Conservation (phyloP, 2,888 invertebrate species). For the Drosophila paramelanica region DNA sequence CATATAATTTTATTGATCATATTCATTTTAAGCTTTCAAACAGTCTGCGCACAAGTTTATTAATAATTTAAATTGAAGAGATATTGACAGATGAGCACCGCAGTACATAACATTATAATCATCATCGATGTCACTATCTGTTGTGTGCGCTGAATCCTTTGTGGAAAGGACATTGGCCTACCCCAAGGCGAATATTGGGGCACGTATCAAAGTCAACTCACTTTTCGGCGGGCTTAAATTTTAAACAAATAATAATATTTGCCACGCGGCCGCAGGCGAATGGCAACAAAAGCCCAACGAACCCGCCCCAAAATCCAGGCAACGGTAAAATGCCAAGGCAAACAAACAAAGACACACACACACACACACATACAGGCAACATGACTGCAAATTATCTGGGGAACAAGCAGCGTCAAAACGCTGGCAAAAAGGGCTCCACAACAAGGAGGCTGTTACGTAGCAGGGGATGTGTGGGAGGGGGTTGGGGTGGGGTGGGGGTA, state of each 20-base stretch:
- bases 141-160: conserved; percentile 1
- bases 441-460: conserved; percentile 8
- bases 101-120: neutral
- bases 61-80: neutral
- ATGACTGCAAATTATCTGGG: conserved; percentile 70
- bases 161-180: conserved; percentile 29
- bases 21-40: too few relatives aligned
- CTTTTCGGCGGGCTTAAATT: conserved; percentile 63
- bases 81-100: neutral
- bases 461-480: neutral
- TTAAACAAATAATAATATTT: conserved; percentile 77
- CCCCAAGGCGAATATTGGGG: conserved; percentile 36
- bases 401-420: conserved; percentile 49
- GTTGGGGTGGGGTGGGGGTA: neutral
- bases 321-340: conserved; percentile 55
- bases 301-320: conserved; percentile 28
- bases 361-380: conserved; percentile 19
- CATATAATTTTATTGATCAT: too few relatives aligned
- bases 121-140: neutral
- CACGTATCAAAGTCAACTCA: conserved; percentile 64
- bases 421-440: conserved; percentile 45
- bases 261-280: conserved; percentile 54
- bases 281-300: conserved; percentile 25
- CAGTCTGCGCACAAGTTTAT: too few relatives aligned
- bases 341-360: conserved; percentile 48